These are phyloP conservation scores for Urocitellus parryii DNA, from an alignment of 2,113 vertebrate species.

Conservation along the genomic window DNA sequence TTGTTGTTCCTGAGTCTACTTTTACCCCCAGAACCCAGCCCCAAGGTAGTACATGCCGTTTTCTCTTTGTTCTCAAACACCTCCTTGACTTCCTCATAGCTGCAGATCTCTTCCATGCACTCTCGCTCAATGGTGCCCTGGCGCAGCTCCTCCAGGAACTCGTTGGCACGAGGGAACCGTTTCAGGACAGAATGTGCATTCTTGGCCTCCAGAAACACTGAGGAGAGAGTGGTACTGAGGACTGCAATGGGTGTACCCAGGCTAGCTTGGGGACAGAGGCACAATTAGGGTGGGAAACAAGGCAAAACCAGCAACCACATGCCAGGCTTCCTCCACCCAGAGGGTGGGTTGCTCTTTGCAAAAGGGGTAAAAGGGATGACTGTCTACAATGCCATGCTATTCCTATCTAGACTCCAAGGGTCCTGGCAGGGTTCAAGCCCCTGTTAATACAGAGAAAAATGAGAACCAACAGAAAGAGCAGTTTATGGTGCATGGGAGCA, in stretches of 20 bases:
- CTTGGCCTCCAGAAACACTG: constrained; percentile 91
- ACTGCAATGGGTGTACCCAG: not conserved
- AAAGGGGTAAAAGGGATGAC: not conserved
- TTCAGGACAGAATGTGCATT: constrained; percentile 91
- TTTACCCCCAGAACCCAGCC: not conserved
- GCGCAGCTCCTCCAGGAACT: constrained; percentile 92
- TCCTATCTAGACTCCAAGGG: not conserved
- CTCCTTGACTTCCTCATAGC: constrained; percentile 94
- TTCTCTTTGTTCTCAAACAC: constrained; percentile 94
- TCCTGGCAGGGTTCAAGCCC: not conserved
- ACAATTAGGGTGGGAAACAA: not conserved
- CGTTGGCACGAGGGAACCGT: constrained; percentile 91
- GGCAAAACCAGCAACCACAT: not conserved
- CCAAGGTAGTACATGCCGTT: constrained; percentile 86
- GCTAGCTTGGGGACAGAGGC: not conserved
- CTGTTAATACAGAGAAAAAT: not conserved
- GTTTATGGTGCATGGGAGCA: not conserved
- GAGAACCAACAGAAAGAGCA: not conserved
- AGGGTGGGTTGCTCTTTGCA: not conserved
- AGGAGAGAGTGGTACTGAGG: constrained; percentile 68
- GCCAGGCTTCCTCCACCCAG: not conserved
- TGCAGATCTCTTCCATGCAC: constrained; percentile 93
- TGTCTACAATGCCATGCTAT: not conserved
- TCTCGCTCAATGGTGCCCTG: constrained; percentile 93
- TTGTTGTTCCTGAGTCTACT: not conserved